Evolutionary conservation across 1,140 invertebrate species (phyloP).

Genomic region (Reticulitermes speratus): DNA sequence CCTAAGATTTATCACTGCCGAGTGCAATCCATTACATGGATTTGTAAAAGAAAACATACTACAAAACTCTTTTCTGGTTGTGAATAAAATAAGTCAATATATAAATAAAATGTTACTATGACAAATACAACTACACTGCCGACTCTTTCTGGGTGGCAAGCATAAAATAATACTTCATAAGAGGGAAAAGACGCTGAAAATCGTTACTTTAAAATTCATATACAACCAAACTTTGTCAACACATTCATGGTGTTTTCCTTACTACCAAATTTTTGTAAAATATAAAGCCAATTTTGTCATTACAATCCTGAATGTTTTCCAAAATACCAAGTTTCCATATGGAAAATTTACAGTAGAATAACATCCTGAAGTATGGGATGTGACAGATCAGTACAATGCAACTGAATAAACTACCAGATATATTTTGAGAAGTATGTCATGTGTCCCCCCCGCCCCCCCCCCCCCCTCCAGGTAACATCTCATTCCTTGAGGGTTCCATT

Average conservation of each 20-base stretch:
- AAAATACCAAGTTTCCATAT: not conserved
- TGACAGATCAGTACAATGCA: too few relatives aligned
- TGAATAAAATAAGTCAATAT: conserved; percentile 18
- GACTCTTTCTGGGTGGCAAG: not conserved
- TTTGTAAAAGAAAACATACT: not conserved
- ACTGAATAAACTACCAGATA: too few relatives aligned
- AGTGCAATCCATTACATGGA: not conserved
- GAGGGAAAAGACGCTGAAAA: not conserved
- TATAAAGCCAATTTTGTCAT: not conserved
- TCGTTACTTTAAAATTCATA: not conserved
- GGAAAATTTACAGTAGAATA: too few relatives aligned
- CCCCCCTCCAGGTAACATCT: too few relatives aligned
- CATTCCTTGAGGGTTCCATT: too few relatives aligned
- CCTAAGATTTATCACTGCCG: not conserved
- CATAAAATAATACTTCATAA: not conserved
- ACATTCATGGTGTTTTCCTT: not conserved
- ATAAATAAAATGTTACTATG: not conserved
- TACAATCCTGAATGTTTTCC: not conserved
- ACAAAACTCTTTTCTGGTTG: not conserved
- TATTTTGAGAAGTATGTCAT: too few relatives aligned
- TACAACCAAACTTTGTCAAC: not conserved
- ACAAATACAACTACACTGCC: not conserved
- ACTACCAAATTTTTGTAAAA: not conserved
- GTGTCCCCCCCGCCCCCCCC: too few relatives aligned
- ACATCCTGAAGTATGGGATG: too few relatives aligned